phyloP scores from a whole-genome alignment of 2,888 invertebrate species.

The Anodontia alba region DNA sequence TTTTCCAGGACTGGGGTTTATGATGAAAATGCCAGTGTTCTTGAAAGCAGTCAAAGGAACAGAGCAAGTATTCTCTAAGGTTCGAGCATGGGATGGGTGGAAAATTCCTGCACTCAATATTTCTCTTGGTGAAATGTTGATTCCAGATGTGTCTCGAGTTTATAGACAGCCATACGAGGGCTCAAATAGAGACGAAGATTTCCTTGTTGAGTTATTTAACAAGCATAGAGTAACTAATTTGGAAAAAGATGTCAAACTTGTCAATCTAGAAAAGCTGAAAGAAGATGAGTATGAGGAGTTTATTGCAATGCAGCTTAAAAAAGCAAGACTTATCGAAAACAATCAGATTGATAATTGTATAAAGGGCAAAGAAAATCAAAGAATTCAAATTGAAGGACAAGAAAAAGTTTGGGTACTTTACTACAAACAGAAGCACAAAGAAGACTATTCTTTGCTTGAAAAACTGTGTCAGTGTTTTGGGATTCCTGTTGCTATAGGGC shows the following conservation, averaged over 20 bases:
- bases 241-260: slow-evolving; percentile 69
- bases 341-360: slow-evolving; percentile 24
- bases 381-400: background rate
- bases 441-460: slow-evolving; percentile 66
- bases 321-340: slow-evolving; percentile 4
- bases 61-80: slow-evolving; percentile 9
- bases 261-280: slow-evolving; percentile 45
- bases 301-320: slow-evolving; percentile 34
- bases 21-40: slow-evolving; percentile 79
- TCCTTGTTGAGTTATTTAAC: slow-evolving; percentile 79
- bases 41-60: background rate
- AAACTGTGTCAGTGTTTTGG: slow-evolving; percentile 80
- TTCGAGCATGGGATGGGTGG: slow-evolving; percentile 84
- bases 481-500: slow-evolving; percentile 66
- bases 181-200: slow-evolving; percentile 69
- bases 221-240: slow-evolving; percentile 79
- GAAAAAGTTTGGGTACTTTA: slow-evolving; percentile 45
- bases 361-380: background rate
- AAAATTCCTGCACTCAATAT: slow-evolving; percentile 42
- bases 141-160: slow-evolving; percentile 84
- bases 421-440: slow-evolving; percentile 72
- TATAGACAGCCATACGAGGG: slow-evolving; percentile 81
- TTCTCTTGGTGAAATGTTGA: slow-evolving; percentile 76
- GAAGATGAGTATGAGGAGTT: slow-evolving; percentile 51
- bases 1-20: slow-evolving; percentile 84